Evolutionary conservation across 2,113 vertebrate genomes (phyloP).

Genomic region (Gallinago paraguaiae): DNA sequence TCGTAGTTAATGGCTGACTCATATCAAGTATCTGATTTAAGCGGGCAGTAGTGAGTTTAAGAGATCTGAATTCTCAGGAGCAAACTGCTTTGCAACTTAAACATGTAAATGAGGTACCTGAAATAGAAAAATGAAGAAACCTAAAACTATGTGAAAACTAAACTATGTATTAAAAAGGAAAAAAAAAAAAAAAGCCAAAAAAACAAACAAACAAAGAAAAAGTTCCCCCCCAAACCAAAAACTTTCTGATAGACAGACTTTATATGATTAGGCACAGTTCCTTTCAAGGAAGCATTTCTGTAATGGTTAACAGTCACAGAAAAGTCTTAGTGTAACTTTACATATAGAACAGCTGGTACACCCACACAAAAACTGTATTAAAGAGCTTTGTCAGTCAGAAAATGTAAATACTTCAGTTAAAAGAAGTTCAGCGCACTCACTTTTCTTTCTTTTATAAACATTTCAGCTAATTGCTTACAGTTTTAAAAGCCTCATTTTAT

Average conservation of each 20-base stretch:
- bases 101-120: background rate
- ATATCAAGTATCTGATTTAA: background rate
- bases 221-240: background rate
- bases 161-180: background rate
- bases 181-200: background rate
- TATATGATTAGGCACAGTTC: background rate
- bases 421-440: conserved; percentile 42
- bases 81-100: background rate
- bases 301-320: background rate
- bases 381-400: conserved; percentile 51
- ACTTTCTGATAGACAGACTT: background rate
- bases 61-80: background rate
- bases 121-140: background rate
- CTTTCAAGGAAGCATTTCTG: background rate
- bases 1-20: background rate
- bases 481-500: conserved; percentile 61
- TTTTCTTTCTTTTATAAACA: conserved; percentile 59
- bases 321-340: conserved; percentile 1
- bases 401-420: conserved; percentile 53
- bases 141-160: background rate
- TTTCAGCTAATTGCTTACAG: conserved; percentile 68
- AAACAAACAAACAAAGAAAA: background rate
- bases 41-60: background rate
- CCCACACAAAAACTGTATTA: conserved; percentile 17
- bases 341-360: conserved; percentile 50